Evolutionary conservation across 2,888 invertebrate species (phyloP).

Genomic region (Drosophila fulvimacula): DNA sequence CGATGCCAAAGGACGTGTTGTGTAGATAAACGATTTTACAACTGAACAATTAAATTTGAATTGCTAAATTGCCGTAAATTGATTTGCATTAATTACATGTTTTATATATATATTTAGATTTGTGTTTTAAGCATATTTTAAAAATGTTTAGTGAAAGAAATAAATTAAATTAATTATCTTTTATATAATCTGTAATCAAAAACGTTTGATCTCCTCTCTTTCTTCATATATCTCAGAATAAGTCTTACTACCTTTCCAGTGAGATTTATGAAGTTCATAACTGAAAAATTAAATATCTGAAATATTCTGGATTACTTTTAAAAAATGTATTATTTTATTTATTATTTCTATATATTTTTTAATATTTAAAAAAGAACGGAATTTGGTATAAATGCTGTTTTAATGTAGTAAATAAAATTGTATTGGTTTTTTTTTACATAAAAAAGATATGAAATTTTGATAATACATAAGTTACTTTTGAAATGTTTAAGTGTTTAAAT

Average conservation of each 20-base stretch:
- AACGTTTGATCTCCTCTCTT: too few relatives aligned
- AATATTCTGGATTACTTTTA: too few relatives aligned
- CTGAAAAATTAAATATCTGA: too few relatives aligned
- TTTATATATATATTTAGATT: not conserved
- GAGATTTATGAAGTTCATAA: too few relatives aligned
- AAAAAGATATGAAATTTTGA: not conserved
- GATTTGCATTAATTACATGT: not conserved
- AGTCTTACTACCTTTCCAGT: too few relatives aligned
- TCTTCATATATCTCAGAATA: too few relatives aligned
- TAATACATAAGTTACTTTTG: constrained; percentile 3
- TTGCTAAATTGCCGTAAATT: not conserved
- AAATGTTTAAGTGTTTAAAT: constrained; percentile 9
- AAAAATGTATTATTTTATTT: too few relatives aligned
- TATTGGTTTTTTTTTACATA: not conserved
- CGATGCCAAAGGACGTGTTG: constrained; percentile 17
- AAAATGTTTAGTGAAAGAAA: too few relatives aligned
- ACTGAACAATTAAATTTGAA: constrained; percentile 4
- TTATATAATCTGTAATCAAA: too few relatives aligned
- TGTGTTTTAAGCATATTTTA: not conserved
- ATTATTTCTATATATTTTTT: too few relatives aligned
- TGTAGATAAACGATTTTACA: constrained; percentile 1
- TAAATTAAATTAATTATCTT: too few relatives aligned
- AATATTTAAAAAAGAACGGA: too few relatives aligned
- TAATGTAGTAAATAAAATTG: constrained; percentile 18
- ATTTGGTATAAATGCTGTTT: constrained; percentile 34